phyloP scores from a whole-genome alignment of 2,113 vertebrate genomes.

The Thalassarche chlororhynchos region DNA sequence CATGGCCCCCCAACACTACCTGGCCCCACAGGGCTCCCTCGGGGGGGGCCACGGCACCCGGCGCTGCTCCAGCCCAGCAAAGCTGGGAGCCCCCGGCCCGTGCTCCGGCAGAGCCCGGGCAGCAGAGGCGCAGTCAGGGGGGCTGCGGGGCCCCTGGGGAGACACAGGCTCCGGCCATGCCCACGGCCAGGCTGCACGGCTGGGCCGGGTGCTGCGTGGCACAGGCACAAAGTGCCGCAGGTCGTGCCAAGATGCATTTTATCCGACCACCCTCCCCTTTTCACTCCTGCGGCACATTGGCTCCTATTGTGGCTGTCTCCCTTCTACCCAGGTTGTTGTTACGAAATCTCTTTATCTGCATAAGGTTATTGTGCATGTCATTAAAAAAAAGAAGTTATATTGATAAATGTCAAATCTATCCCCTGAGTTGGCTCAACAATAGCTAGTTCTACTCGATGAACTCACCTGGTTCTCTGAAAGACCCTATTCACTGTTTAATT shows the following conservation, averaged over 20 bases:
- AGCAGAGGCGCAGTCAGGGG: rapidly evolving
- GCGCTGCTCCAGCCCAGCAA: background rate
- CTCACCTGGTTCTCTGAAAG: conserved; percentile 88
- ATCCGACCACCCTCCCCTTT: conserved; percentile 35
- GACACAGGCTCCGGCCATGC: background rate
- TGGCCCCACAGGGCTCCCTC: background rate
- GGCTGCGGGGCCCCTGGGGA: rapidly evolving
- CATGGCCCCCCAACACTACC: background rate
- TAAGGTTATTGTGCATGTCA: conserved; percentile 69
- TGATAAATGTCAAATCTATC: conserved; percentile 71
- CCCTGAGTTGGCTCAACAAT: conserved; percentile 75
- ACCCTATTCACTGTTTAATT: conserved; percentile 97
- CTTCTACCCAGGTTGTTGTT: conserved; percentile 6
- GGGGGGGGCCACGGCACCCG: rapidly evolving
- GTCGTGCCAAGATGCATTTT: background rate
- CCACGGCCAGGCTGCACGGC: background rate
- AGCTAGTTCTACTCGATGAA: conserved; percentile 74
- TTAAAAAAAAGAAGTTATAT: conserved; percentile 62
- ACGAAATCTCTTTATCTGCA: conserved; percentile 69
- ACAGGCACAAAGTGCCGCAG: background rate
- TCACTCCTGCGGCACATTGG: background rate
- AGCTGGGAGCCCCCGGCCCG: rapidly evolving
- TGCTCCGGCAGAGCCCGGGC: background rate
- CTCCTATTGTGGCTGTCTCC: background rate
- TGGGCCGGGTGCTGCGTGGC: background rate